These are phyloP conservation scores for Orgyia antiqua DNA, from an alignment of 2,888 invertebrate genomes.

Conservation along the genomic window DNA sequence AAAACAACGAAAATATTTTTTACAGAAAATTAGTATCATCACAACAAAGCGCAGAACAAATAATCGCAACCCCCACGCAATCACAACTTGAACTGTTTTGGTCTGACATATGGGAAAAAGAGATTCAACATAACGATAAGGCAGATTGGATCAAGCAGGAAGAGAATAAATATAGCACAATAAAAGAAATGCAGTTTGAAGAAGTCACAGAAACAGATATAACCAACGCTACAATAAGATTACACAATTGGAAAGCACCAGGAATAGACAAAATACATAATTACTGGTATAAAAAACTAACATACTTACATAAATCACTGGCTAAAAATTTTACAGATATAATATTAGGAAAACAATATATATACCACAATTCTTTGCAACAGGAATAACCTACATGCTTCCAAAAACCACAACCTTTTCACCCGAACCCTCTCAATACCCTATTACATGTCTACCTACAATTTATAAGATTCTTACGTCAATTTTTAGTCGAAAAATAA, in stretches of 20 bases:
- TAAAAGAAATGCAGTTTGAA: constrained; percentile 2
- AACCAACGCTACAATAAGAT: constrained; percentile 1
- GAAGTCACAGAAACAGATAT: constrained; percentile 3
- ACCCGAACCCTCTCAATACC: not conserved
- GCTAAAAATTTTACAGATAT: not conserved
- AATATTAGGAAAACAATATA: not conserved
- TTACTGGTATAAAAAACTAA: constrained; percentile 4
- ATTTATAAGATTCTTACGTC: too few species aligned
- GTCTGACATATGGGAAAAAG: not conserved
- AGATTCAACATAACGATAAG: constrained; percentile 2
- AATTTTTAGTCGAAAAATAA: not conserved
- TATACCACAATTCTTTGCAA: too few species aligned
- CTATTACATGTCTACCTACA: constrained; percentile 1
- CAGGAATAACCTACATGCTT: too few species aligned
- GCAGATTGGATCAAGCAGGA: not conserved
- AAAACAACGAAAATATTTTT: not conserved
- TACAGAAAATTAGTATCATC: not conserved
- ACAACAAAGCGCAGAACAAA: not conserved
- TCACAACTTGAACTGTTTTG: too few species aligned
- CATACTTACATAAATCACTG: not conserved
- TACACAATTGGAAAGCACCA: constrained; percentile 5
- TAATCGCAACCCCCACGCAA: not conserved
- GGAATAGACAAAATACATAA: constrained; percentile 2
- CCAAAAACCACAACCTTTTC: too few species aligned
- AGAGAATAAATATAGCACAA: too few species aligned